phyloP scores from a whole-genome alignment of 2,888 invertebrate species.

The Drosophila lutescens region DNA sequence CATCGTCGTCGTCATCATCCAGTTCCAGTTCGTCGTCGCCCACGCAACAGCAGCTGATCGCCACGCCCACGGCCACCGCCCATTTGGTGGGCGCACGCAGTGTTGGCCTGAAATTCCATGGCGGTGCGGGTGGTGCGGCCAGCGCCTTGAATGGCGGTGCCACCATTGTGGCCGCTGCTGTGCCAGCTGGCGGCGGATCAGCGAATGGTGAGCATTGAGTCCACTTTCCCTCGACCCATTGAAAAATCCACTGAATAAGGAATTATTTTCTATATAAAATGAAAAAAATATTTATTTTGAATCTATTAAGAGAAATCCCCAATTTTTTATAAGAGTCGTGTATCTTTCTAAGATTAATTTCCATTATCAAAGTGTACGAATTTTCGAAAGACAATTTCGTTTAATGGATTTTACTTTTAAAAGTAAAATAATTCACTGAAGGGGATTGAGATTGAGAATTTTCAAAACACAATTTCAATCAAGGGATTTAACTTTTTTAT shows the following conservation, averaged over 20 bases:
- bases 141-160: constrained; percentile 58
- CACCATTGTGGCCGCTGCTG: constrained; percentile 67
- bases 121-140: constrained; percentile 41
- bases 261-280: too few species aligned
- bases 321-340: too few species aligned
- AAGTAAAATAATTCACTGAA: too few species aligned
- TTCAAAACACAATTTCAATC: too few species aligned
- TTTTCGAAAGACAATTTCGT: too few species aligned
- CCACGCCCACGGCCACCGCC: constrained; percentile 40
- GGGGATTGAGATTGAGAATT: too few species aligned
- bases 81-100: constrained; percentile 53
- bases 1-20: constrained; percentile 57
- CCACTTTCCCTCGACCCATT: neutral
- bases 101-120: constrained; percentile 54
- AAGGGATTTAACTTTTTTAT: too few species aligned
- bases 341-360: too few species aligned
- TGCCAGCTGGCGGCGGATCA: constrained; percentile 55
- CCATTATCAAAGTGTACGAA: too few species aligned
- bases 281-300: too few species aligned
- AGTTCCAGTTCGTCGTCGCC: constrained; percentile 74
- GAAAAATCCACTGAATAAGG: neutral
- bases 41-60: constrained; percentile 39
- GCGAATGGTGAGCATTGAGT: constrained; percentile 69
- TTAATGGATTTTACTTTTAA: too few species aligned
- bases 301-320: too few species aligned